A percentile compares a stretch with the other conserved stretches of the same genome.
These are phyloP conservation scores for Myathropa florea DNA, from an alignment of 2,888 invertebrate species.

Conservation along the genomic window DNA sequence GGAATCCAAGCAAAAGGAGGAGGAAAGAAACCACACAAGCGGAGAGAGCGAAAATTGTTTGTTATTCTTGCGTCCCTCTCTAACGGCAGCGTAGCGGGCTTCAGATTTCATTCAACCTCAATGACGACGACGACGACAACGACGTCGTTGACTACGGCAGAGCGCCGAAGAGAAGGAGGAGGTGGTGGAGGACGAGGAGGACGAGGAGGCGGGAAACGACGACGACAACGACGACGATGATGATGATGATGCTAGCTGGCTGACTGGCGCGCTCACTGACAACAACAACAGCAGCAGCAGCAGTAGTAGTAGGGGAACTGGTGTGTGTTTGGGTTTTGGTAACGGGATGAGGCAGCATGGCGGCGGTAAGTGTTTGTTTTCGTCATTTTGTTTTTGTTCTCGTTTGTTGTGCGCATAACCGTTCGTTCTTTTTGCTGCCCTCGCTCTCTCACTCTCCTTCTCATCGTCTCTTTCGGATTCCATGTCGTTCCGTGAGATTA, in stretches of 20 bases:
- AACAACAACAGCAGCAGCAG: too few relatives aligned
- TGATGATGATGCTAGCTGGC: neutral
- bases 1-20: neutral
- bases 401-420: conserved; percentile 64
- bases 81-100: conserved; percentile 24
- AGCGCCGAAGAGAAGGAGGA: neutral
- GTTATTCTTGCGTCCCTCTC: conserved; percentile 63
- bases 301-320: neutral
- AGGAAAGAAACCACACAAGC: conserved; percentile 12
- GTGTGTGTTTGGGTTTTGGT: neutral
- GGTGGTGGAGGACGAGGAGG: neutral
- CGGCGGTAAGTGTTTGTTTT: conserved; percentile 45
- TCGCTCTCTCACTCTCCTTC: neutral
- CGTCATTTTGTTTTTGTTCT: conserved; percentile 62
- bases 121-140: conserved; percentile 7
- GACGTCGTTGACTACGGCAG: conserved; percentile 24
- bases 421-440: neutral
- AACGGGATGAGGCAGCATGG: neutral
- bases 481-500: conserved; percentile 21
- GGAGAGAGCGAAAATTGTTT: conserved; percentile 64
- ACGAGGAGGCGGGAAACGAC: conserved; percentile 3
- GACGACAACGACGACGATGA: neutral
- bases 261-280: neutral
- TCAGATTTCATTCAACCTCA: conserved; percentile 67
- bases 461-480: neutral